A percentile compares a stretch with the other conserved stretches of the same genome.
These are phyloP conservation scores for Ormia ochracea DNA, from an alignment of 2,888 invertebrate species.

Conservation along the genomic window DNA sequence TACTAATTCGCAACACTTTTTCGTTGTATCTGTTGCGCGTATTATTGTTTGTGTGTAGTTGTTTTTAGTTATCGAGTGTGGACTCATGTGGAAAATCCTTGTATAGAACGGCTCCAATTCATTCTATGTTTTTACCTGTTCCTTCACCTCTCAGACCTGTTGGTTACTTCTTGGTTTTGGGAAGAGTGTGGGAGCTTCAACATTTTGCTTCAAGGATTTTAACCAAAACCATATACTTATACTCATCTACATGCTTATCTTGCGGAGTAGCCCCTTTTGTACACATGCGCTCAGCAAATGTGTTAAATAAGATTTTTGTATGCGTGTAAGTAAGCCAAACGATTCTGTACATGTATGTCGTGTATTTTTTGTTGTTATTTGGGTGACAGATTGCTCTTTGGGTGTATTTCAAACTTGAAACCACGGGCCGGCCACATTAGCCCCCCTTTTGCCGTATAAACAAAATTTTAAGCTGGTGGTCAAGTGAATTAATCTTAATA, in stretches of 20 bases:
- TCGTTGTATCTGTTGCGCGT: not conserved
- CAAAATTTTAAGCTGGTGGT: slow-evolving; percentile 76
- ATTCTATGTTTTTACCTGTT: not conserved
- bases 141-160: not conserved
- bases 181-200: not conserved
- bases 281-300: not conserved
- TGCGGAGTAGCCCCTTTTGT: not conserved
- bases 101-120: not conserved
- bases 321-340: not conserved
- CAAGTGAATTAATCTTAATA: slow-evolving; percentile 69
- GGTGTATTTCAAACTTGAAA: slow-evolving; percentile 43
- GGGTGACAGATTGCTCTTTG: not conserved
- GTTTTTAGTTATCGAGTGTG: not conserved
- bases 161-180: not conserved
- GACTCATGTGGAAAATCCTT: not conserved
- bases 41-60: slow-evolving; percentile 25
- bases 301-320: not conserved
- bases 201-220: not conserved
- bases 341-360: not conserved
- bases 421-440: slow-evolving; percentile 70
- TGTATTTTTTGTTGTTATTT: slow-evolving; percentile 22
- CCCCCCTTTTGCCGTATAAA: slow-evolving; percentile 70
- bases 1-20: slow-evolving; percentile 3
- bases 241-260: not conserved
- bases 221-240: too few species aligned